Evolutionary conservation across 2,797 vertebrate genomes (phyloP).

Genomic region (Typhlichthys subterraneus): DNA sequence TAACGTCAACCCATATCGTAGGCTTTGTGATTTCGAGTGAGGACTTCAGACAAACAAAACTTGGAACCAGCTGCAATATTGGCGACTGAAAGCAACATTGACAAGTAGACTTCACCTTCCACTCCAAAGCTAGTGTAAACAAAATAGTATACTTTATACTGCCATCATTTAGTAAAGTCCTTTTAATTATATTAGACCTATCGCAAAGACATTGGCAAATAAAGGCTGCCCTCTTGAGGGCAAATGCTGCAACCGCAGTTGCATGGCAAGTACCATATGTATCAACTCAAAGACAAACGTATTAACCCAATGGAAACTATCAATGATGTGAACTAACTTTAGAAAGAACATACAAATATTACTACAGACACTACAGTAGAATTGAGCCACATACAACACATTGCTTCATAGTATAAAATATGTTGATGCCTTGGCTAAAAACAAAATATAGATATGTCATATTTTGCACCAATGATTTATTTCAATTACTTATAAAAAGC

Average conservation of each 20-base stretch:
- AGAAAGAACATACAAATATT: no score
- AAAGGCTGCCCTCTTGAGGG: conserved; percentile 66
- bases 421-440: background rate
- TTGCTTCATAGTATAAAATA: background rate
- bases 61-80: conserved; percentile 14
- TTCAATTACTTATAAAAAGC: conserved; percentile 61
- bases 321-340: no score
- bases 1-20: no score
- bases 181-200: no score
- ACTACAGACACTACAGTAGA: no score
- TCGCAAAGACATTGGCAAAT: background rate
- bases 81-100: conserved; percentile 45
- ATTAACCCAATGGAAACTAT: background rate
- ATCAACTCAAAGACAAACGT: background rate
- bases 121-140: background rate
- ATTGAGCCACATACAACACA: background rate
- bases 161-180: no score
- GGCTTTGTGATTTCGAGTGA: no score
- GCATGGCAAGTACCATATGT: background rate
- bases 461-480: conserved; percentile 52
- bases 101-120: background rate
- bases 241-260: conserved; percentile 29
- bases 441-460: conserved; percentile 5
- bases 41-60: background rate
- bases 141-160: background rate